These are phyloP conservation scores for Cydia strobilella DNA, from an alignment of 1,140 invertebrate species.

Conservation along the genomic window DNA sequence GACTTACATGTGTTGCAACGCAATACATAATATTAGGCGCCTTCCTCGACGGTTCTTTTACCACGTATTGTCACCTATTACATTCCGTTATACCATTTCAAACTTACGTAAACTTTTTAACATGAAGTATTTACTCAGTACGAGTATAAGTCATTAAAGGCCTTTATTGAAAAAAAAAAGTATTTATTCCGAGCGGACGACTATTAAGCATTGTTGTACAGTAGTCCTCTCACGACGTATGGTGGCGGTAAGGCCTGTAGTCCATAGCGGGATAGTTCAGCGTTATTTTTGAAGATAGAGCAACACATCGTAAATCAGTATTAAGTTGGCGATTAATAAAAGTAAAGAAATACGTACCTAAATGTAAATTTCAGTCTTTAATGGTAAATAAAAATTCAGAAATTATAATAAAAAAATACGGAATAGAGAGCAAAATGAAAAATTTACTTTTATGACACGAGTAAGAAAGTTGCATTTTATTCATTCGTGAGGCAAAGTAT, in stretches of 20 bases:
- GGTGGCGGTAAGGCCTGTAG: constrained; percentile 9
- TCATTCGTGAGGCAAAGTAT: too few species aligned
- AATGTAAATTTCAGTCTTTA: too few species aligned
- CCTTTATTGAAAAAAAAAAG: constrained; percentile 23
- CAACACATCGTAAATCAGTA: neutral
- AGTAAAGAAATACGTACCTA: neutral
- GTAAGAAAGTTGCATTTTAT: too few species aligned
- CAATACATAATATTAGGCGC: neutral
- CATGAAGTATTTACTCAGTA: neutral
- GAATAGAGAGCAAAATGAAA: too few species aligned
- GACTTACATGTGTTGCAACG: neutral
- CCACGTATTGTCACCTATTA: neutral
- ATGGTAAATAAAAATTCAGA: too few species aligned
- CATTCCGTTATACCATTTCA: constrained; percentile 3
- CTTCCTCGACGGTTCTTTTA: neutral
- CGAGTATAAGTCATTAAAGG: constrained; percentile 16
- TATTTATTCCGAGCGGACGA: constrained; percentile 12
- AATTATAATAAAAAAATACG: too few species aligned
- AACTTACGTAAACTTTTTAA: neutral
- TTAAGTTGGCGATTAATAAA: neutral
- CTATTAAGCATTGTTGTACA: constrained; percentile 32
- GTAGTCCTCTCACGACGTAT: constrained; percentile 3
- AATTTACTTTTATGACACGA: too few species aligned
- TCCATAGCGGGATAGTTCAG: neutral
- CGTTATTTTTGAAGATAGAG: neutral